Evolutionary conservation across 2,797 vertebrate species (phyloP).

Genomic region (Eremophila alpestris): DNA sequence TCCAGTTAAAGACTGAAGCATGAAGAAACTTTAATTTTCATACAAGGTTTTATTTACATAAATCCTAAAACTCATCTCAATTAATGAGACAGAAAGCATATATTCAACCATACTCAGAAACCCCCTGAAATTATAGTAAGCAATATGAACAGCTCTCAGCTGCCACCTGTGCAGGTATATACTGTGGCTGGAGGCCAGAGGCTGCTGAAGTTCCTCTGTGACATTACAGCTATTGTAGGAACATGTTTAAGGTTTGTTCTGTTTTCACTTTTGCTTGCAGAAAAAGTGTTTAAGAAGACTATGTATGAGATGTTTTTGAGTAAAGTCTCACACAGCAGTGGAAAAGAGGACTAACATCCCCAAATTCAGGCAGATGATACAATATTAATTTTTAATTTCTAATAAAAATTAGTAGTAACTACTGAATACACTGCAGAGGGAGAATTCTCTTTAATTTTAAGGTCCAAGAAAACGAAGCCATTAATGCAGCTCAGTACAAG

Average conservation of each 20-base stretch:
- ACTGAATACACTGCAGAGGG: neutral
- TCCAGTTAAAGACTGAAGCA: neutral
- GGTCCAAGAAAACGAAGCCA: neutral
- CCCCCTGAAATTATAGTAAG: fast-evolving
- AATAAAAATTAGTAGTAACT: neutral
- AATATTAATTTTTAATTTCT: neutral
- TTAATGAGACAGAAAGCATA: neutral
- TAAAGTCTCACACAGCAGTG: neutral
- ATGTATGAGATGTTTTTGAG: neutral
- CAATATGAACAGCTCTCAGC: neutral
- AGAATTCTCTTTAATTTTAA: neutral
- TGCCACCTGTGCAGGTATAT: neutral
- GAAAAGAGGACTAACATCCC: neutral
- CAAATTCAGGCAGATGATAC: neutral
- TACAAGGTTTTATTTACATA: neutral
- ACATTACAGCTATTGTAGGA: neutral
- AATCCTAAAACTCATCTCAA: neutral
- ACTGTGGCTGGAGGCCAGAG: neutral
- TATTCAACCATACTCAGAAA: neutral
- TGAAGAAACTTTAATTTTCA: neutral
- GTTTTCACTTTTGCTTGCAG: neutral
- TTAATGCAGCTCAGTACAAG: neutral
- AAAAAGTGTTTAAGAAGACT: neutral
- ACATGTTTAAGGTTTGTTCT: neutral
- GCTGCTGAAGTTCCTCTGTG: neutral